Conservation (phyloP, 2,797 vertebrate genomes). For the Lophius americanus region DNA sequence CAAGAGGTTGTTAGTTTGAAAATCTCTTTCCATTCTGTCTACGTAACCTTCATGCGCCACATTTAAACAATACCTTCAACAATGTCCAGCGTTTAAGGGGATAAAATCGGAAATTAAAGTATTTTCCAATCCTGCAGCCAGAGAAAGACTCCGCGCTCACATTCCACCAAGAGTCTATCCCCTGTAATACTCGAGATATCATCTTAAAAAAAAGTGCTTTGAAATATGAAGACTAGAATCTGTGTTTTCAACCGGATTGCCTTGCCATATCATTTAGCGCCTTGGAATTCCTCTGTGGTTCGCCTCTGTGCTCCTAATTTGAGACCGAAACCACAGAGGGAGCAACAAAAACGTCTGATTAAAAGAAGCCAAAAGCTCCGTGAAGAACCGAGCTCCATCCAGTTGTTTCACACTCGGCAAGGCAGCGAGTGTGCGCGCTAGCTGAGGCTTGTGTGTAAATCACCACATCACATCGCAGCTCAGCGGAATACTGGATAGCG, state of each 20-base stretch:
- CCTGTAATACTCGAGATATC: constrained; percentile 55
- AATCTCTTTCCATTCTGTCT: constrained; percentile 24
- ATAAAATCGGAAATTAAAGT: constrained; percentile 74
- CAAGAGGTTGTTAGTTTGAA: neutral
- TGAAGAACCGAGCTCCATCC: constrained; percentile 51
- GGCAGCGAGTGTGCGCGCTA: constrained; percentile 7
- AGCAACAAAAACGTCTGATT: constrained; percentile 47
- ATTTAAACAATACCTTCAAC: constrained; percentile 58
- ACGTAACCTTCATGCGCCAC: constrained; percentile 22
- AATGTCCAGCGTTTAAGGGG: constrained; percentile 47
- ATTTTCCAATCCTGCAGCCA: constrained; percentile 53
- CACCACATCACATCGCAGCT: constrained; percentile 49
- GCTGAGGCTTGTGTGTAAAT: constrained; percentile 31
- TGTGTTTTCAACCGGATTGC: constrained; percentile 36
- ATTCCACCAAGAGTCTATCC: constrained; percentile 60
- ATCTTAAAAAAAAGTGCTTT: constrained; percentile 52
- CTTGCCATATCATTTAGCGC: constrained; percentile 37
- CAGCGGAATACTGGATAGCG: constrained; percentile 40
- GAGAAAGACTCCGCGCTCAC: constrained; percentile 47
- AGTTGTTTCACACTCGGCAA: constrained; percentile 52
- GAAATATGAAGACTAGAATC: constrained; percentile 64
- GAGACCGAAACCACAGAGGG: constrained; percentile 43
- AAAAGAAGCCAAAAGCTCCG: constrained; percentile 44
- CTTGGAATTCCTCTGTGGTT: constrained; percentile 43
- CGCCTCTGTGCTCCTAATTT: constrained; percentile 46